Evolutionary conservation across 1,140 invertebrate species (phyloP).

Genomic region (Heterodera schachtii): DNA sequence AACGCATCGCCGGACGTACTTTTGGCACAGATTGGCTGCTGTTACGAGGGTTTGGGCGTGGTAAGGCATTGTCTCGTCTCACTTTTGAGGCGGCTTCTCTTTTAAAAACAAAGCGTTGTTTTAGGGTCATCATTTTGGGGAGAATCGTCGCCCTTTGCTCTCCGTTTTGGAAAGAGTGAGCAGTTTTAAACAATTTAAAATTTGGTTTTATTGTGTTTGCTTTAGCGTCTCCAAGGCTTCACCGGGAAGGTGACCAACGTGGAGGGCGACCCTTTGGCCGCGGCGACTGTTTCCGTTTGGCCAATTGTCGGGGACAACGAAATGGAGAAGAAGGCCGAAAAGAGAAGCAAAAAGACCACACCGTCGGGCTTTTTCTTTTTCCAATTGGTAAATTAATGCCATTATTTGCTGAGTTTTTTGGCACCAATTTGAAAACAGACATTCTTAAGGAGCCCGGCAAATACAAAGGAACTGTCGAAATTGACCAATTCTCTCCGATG

Average conservation of each 20-base stretch:
- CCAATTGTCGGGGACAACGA: neutral
- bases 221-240: conserved; percentile 56
- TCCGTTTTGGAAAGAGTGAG: conserved; percentile 50
- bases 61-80: neutral
- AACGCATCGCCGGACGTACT: conserved; percentile 47
- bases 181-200: conserved; percentile 9
- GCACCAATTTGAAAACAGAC: neutral
- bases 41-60: conserved; percentile 56
- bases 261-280: conserved; percentile 34
- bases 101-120: neutral
- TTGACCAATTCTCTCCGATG: conserved; percentile 32
- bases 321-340: conserved; percentile 9
- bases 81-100: neutral
- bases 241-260: conserved; percentile 49
- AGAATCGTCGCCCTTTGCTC: conserved; percentile 54
- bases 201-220: conserved; percentile 21
- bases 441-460: conserved; percentile 32
- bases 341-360: conserved; percentile 20
- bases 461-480: conserved; percentile 40
- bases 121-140: conserved; percentile 55
- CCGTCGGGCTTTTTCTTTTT: conserved; percentile 48
- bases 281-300: conserved; percentile 37
- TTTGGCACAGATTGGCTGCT: conserved; percentile 59
- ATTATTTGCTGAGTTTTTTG: neutral
- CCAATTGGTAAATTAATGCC: conserved; percentile 21